Evolutionary conservation across 2,113 vertebrate genomes (phyloP), one percentile per base, ranked within the genome.

Genomic region (Proterorhinus semilunaris): DNA sequence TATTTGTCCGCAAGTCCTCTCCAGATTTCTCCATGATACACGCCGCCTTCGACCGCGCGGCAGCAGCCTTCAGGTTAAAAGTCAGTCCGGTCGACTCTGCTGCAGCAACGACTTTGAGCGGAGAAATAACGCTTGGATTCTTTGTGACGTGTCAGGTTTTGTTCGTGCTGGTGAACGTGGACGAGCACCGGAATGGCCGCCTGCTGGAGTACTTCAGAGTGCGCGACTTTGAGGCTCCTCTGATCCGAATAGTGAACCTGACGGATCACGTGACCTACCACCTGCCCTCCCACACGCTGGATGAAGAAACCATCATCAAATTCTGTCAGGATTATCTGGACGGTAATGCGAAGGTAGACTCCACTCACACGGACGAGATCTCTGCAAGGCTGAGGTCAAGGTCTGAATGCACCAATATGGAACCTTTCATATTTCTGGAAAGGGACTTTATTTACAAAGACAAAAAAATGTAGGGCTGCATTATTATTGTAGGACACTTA

Each of bases 181-280:
- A 93, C 0, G 95, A 97, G 82, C 74, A 68, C 21, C 92, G 93
- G 66, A 97, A 96, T 0, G 91, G 94, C 5, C 81, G 91, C 1
- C 17, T 97, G n/a, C 91, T 96, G 65, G 93, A 98, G 57, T 95
- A 96, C 85, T 98, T 98, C 85, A 82, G 66, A 1, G 87, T 98
- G 51, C 90, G 91, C n/a, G 86, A 87, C 0, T 80, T 90, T 1
- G 91, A 95, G 0, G 72, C 94, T 43, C 96, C 97, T 0, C 89
- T 93, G 0, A 79, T 97, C 27, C 94, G 94, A 48, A 85, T 98
- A 81, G 90, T 98, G 5, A 98, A 97, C 53, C 70, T 98, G 74
- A 96, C 92, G 3, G 91, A 92, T 0, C 82, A 93, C 0, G 79
- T 89, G 43, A 94, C 87, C 65, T 98, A 97, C 84, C 95, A 95